Evolutionary conservation across 2,888 invertebrate genomes (phyloP).

Genomic region (Ochropacha duplaris): DNA sequence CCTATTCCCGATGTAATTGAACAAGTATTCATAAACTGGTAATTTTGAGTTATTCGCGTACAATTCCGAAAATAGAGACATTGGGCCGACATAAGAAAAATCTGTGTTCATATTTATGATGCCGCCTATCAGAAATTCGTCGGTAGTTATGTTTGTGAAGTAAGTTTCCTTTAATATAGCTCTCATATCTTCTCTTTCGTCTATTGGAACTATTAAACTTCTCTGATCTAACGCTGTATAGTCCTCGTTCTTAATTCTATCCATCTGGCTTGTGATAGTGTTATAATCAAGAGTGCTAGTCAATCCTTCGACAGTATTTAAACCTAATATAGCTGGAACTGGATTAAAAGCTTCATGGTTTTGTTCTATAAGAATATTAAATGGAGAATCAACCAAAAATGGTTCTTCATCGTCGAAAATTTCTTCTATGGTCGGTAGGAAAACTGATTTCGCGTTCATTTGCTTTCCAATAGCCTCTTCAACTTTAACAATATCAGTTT

Average conservation of each 20-base stretch:
- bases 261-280: slow-evolving; percentile 66
- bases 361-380: slow-evolving; percentile 55
- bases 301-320: slow-evolving; percentile 81
- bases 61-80: slow-evolving; percentile 62
- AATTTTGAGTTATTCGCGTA: slow-evolving; percentile 55
- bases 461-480: slow-evolving; percentile 72
- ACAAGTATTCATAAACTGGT: slow-evolving; percentile 62
- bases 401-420: slow-evolving; percentile 64
- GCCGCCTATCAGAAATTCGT: slow-evolving; percentile 65
- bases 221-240: slow-evolving; percentile 60
- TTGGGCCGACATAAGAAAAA: slow-evolving; percentile 68
- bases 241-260: slow-evolving; percentile 65
- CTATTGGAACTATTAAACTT: slow-evolving; percentile 44
- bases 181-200: slow-evolving; percentile 55
- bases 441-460: slow-evolving; percentile 69
- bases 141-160: slow-evolving; percentile 57
- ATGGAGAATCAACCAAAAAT: slow-evolving; percentile 71
- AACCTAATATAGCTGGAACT: slow-evolving; percentile 78
- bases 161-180: slow-evolving; percentile 61
- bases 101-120: slow-evolving; percentile 72
- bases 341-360: slow-evolving; percentile 50
- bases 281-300: slow-evolving; percentile 67
- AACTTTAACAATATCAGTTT: slow-evolving; percentile 51
- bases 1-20: slow-evolving; percentile 67
- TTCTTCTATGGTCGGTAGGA: slow-evolving; percentile 65